A percentile compares a stretch with the other conserved stretches of the same genome.
Conservation (phyloP, 1,140 invertebrate species). For the Drosophila mauritiana region DNA sequence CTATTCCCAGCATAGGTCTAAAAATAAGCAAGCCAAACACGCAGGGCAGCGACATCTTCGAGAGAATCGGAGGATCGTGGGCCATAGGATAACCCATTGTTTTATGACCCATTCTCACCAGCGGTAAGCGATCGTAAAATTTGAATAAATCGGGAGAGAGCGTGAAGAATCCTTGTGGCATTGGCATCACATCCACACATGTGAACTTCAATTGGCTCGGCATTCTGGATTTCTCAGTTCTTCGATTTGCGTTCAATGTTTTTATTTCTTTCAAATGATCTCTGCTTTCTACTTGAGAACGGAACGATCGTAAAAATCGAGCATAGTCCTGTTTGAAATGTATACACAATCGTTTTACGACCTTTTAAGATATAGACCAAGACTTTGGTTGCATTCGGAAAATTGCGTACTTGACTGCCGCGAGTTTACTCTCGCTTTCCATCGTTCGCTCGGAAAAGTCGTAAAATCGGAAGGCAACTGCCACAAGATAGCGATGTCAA, state of each 20-base stretch:
- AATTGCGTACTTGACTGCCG: conserved; percentile 72
- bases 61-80: conserved; percentile 16
- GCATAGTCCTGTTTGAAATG: conserved; percentile 74
- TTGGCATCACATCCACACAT: conserved; percentile 45
- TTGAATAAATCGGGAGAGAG: conserved; percentile 64
- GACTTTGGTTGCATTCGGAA: conserved; percentile 58
- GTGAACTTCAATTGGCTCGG: conserved; percentile 67
- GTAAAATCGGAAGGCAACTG: conserved; percentile 65
- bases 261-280: conserved; percentile 81
- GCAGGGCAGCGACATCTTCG: conserved; percentile 35
- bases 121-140: conserved; percentile 79
- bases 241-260: conserved; percentile 62
- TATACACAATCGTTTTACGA: conserved; percentile 80
- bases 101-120: conserved; percentile 76
- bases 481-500: conserved; percentile 58
- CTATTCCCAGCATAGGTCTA: conserved; percentile 77
- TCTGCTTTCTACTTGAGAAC: conserved; percentile 77
- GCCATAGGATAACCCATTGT: conserved; percentile 75
- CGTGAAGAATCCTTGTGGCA: conserved; percentile 78
- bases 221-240: conserved; percentile 29
- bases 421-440: conserved; percentile 21
- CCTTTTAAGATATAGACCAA: conserved; percentile 68
- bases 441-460: conserved; percentile 61
- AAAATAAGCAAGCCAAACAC: conserved; percentile 61
- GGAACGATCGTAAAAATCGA: conserved; percentile 63